Evolutionary conservation across 2,888 invertebrate genomes (phyloP), one percentile per base, ranked within the genome.

Genomic region (Zelleria hepariella): DNA sequence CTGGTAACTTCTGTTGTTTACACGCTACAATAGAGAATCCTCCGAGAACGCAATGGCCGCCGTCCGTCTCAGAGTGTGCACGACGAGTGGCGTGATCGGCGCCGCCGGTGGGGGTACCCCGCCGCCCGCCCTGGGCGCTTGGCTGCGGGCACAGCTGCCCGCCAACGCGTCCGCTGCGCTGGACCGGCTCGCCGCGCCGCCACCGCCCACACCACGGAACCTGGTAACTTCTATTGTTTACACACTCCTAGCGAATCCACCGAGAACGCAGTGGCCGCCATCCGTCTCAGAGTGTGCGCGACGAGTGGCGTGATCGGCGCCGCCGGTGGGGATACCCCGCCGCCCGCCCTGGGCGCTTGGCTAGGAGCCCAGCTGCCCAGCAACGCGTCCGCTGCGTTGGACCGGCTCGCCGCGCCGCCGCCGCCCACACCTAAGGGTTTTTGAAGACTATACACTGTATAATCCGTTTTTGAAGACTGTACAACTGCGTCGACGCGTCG

Each of bases 131-230:
- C 69, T 86, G 10, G 84, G 81, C 27, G 74, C 82, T 15, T 82
- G 83, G 85, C 70, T 88, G 52, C 74, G 86, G n/a, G 77, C 79
- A 5, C 80, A 81, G 59, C 67, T 89, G 64, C 79, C 86, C 0
- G 60, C 80, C 24, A 68, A 69, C 53, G 83, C 82, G 0, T 73
- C 74, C 2, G 71, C 80, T 2, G 80, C 78, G n/a, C 68, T 89
- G 1, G 74, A 85, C 58, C 67, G 76, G 1, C 74, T 84, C 27
- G 73, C 80, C 0, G 62, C 75, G 1, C 77, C 80, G 20, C 86
- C 86, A 32, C 74, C 82, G 5, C 67, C 75, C 0, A 75, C 80
- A n/a, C 69, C 71, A 60, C 69, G 77, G 60, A 78, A 81, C 62
- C 62, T 82, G 63, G 85, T 84, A 10, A 59, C 63, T 62, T n/a